Base-by-base conservation (phyloP, 2,888 invertebrate genomes). In the Muschampia plurimacula region DNA sequence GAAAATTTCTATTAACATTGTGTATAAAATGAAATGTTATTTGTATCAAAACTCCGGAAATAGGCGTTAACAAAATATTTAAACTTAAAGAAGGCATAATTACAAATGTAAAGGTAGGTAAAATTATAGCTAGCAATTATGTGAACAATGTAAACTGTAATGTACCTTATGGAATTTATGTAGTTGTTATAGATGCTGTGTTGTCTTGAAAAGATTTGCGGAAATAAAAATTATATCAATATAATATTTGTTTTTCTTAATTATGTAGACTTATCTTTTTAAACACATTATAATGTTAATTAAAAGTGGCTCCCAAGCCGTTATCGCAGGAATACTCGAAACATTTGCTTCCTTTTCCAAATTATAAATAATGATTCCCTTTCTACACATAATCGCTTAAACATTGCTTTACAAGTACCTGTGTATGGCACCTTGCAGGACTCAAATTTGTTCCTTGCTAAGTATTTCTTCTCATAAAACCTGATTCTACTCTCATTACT, bases 11-110 rank as follows among this genome's bases (percentile, higher is more conserved):
- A 68, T 75, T 32, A 65, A 32, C 44, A 10, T 12, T 64, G 39
- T 73, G 63, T 52, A 74, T 71, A 74, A 79, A 82, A 81, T 81
- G 78, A 79, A 82, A 81, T 81, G 78, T 81, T 85, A 73, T 86
- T 81, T 88, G 84, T 84, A 85, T 85, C 89, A 86, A 89, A 89
- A 88, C 89, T 89, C 88, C 89, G 88, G 85, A 76, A 77, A 55
- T 67, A 66, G 62, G 41, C 46, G 57, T 36, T 55, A 67, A 67
- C 13, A 10, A 46, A 28, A 44, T 46, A 64, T 46, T 1, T 55
- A 55, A 55, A 28, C 55, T 55, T 55, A 28, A 55, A 28, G 0
- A 28, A 15, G 22, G 10, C 28, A 4, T 64, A 62, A 36, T n/a
- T n/a, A 9, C 8, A 36, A 41, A 36, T 39, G 62, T 36, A 36